Percentiles rank a stretch among this genome's conserved stretches.
Conservation (phyloP, 2,113 vertebrate species). For the Heterocephalus glaber region DNA sequence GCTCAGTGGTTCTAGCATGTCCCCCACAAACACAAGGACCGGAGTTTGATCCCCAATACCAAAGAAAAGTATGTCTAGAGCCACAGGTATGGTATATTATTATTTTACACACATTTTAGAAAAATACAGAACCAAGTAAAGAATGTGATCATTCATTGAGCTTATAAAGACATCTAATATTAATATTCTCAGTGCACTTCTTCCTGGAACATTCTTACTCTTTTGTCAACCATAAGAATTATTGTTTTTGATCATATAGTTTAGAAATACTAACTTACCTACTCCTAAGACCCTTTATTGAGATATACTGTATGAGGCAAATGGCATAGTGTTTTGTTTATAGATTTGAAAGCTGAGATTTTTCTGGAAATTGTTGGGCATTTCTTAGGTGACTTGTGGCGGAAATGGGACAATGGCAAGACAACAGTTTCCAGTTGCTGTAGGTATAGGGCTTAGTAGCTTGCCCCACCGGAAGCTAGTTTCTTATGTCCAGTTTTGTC, state of each 20-base stretch:
- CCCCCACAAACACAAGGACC: too few relatives aligned
- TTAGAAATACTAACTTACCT: slow-evolving; percentile 21
- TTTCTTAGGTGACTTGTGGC: not conserved
- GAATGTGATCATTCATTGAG: not conserved
- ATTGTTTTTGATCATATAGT: not conserved
- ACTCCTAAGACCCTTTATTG: not conserved
- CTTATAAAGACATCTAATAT: not conserved
- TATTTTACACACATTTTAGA: slow-evolving; percentile 16
- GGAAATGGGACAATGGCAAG: not conserved
- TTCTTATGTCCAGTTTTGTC: not conserved
- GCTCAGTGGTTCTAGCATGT: too few relatives aligned
- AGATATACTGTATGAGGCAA: not conserved
- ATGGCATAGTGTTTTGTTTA: not conserved
- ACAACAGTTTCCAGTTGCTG: not conserved
- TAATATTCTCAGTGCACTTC: not conserved
- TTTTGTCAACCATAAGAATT: not conserved
- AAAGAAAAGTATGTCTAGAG: not conserved
- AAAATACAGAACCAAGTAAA: not conserved
- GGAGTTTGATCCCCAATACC: too few relatives aligned
- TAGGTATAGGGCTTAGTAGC: rapidly evolving
- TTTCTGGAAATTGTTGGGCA: not conserved
- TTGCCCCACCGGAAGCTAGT: not conserved
- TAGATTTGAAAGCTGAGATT: not conserved
- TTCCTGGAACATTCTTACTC: not conserved
- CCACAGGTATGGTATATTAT: not conserved